Percentiles rank a stretch among this genome's conserved stretches.
Evolutionary conservation across 2,797 vertebrate species (phyloP).

Genomic region (Carapus acus): DNA sequence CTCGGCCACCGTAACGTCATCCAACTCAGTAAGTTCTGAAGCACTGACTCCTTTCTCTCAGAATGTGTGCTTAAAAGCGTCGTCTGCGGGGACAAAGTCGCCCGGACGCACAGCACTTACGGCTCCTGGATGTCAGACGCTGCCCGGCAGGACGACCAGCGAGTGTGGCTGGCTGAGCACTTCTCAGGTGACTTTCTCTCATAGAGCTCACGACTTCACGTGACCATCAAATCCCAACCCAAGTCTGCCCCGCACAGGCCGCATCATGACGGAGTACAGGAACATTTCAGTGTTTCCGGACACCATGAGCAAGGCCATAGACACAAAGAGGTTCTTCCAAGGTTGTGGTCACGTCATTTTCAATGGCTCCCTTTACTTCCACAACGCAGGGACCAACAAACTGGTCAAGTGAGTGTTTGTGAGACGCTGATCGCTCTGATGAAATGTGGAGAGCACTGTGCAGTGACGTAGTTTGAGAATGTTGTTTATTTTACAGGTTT

Average conservation of each 20-base stretch:
- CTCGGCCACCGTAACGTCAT: too few species aligned
- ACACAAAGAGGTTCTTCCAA: constrained; percentile 71
- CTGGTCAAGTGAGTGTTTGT: constrained; percentile 77
- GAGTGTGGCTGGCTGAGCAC: constrained; percentile 82
- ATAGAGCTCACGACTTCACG: too few species aligned
- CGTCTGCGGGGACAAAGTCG: constrained; percentile 68
- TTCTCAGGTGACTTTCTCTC: constrained; percentile 77
- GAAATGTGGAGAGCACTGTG: too few species aligned
- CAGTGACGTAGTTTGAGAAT: too few species aligned
- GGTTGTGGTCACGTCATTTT: constrained; percentile 84
- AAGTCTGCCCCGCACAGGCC: constrained; percentile 63
- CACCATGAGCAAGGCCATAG: constrained; percentile 57
- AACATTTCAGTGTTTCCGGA: constrained; percentile 66
- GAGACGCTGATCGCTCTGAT: too few species aligned
- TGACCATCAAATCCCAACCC: background rate
- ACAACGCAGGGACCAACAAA: constrained; percentile 75
- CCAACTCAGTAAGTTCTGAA: background rate
- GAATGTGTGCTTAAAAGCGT: constrained; percentile 70
- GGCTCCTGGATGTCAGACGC: constrained; percentile 85
- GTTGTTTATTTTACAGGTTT: constrained; percentile 64
- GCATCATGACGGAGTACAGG: constrained; percentile 71
- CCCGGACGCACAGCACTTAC: constrained; percentile 72
- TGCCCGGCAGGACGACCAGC: constrained; percentile 63
- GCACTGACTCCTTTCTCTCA: constrained; percentile 46
- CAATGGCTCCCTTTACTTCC: constrained; percentile 80